Conservation (phyloP, 1,140 invertebrate genomes). For the Periplaneta americana region DNA sequence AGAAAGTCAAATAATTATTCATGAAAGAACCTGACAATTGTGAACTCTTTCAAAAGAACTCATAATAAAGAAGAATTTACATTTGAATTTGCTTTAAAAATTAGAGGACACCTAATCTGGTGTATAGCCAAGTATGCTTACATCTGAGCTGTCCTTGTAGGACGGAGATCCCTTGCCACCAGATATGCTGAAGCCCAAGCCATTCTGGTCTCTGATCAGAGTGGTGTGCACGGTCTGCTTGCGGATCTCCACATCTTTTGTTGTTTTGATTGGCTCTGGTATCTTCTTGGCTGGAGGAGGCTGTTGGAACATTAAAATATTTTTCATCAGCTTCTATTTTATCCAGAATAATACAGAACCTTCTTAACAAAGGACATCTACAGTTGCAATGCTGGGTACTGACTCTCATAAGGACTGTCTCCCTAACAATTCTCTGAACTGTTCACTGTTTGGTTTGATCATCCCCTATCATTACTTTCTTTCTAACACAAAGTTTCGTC, state of each 20-base stretch:
- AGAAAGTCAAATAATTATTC: no score
- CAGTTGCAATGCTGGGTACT: no score
- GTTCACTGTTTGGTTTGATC: no score
- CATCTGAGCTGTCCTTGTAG: conserved; percentile 61
- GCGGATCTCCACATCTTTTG: conserved; percentile 26
- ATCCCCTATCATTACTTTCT: no score
- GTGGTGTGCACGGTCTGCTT: conserved; percentile 80
- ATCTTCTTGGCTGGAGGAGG: conserved; percentile 32
- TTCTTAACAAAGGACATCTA: no score
- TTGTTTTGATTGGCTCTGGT: conserved; percentile 33
- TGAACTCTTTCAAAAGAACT: background rate
- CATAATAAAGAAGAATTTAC: background rate
- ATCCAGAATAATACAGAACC: no score
- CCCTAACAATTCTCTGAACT: no score
- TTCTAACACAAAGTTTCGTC: no score
- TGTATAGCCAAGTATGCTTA: conserved; percentile 31
- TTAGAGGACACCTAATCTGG: background rate
- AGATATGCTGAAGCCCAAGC: conserved; percentile 92
- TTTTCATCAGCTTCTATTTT: no score
- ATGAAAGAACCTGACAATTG: background rate
- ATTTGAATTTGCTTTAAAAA: background rate
- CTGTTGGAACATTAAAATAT: background rate
- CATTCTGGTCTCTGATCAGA: conserved; percentile 81
- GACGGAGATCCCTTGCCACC: conserved; percentile 87
- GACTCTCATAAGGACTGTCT: no score